These are phyloP conservation scores for Ptyas mucosa DNA, from an alignment of 2,113 vertebrate genomes.

Conservation along the genomic window DNA sequence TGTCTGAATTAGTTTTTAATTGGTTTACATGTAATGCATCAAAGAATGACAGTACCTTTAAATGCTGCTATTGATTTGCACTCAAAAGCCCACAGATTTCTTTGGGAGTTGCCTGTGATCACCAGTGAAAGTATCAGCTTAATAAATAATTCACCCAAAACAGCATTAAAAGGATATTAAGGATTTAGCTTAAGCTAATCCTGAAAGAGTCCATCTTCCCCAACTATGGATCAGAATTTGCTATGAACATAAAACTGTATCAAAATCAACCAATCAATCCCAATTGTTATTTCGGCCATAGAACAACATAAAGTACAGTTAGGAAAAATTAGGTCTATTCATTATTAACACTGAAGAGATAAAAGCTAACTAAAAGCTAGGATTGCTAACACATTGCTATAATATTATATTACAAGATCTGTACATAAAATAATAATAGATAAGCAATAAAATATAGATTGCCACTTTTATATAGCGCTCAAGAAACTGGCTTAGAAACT, in stretches of 20 bases:
- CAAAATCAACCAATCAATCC: not conserved
- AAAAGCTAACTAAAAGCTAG: not conserved
- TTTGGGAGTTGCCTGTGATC: constrained; percentile 25
- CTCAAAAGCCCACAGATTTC: constrained; percentile 40
- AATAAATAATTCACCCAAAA: constrained; percentile 63
- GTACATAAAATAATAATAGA: not conserved
- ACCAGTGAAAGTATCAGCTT: constrained; percentile 48
- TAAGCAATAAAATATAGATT: not conserved
- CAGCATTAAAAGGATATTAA: constrained; percentile 58
- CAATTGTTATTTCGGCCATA: not conserved
- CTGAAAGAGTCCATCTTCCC: constrained; percentile 32
- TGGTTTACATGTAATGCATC: constrained; percentile 16
- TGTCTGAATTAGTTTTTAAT: constrained; percentile 33
- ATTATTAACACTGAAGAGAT: not conserved
- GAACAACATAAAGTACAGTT: not conserved
- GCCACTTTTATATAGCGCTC: not conserved
- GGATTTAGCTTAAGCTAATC: constrained; percentile 51
- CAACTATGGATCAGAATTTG: not conserved
- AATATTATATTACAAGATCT: not conserved
- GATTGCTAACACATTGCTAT: not conserved
- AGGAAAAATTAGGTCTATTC: not conserved
- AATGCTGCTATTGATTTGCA: constrained; percentile 44
- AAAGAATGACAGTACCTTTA: constrained; percentile 37
- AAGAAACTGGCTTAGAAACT: not conserved
- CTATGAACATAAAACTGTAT: not conserved